These are phyloP conservation scores for Ficedula albicollis DNA, from an alignment of 2,797 vertebrate species.

Conservation along the genomic window DNA sequence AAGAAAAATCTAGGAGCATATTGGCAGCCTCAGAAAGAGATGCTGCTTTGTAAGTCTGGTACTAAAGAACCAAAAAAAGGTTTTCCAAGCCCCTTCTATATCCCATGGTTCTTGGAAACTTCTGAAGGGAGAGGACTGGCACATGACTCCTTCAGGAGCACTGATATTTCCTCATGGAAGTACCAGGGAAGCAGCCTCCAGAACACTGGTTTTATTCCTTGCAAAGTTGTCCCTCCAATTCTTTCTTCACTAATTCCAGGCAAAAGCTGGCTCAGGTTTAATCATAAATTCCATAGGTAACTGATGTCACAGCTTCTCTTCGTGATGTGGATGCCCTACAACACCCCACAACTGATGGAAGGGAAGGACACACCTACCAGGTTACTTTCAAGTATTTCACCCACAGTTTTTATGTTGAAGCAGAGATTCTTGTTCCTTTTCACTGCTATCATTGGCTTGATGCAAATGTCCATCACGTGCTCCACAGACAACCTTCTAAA, in stretches of 20 bases:
- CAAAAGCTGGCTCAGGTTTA: not conserved
- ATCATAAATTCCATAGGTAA: not conserved
- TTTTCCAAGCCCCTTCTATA: not conserved
- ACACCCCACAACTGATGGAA: not conserved
- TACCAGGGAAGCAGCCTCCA: not conserved
- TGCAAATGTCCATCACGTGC: not conserved
- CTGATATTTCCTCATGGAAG: not conserved
- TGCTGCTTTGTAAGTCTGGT: not conserved
- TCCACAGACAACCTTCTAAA: not conserved
- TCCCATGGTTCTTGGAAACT: not conserved
- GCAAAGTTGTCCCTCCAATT: not conserved
- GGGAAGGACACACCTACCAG: not conserved
- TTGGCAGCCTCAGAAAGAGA: not conserved
- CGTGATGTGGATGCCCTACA: rapidly evolving
- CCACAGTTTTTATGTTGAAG: not conserved
- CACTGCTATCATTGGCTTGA: not conserved
- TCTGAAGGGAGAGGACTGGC: not conserved
- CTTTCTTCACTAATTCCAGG: not conserved
- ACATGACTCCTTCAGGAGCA: not conserved
- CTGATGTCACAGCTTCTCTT: not conserved
- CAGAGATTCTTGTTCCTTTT: not conserved
- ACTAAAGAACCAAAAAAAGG: not conserved
- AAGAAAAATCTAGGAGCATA: not conserved
- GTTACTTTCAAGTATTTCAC: not conserved
- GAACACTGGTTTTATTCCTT: not conserved